Evolutionary conservation across 2,888 invertebrate genomes (phyloP).

Genomic region (Callyntrura guangdongensis): DNA sequence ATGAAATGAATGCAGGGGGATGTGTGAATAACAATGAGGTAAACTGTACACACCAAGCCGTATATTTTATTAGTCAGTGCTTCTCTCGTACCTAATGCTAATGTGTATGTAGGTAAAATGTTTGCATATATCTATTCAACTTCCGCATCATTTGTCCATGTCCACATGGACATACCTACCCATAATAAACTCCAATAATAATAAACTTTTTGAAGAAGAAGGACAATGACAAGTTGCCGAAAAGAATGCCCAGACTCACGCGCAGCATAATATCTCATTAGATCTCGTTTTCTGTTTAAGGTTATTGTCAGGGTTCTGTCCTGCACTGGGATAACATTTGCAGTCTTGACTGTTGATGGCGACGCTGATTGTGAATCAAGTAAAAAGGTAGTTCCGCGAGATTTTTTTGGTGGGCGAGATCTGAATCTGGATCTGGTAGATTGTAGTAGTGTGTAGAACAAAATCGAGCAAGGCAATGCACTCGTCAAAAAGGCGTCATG

Average conservation of each 20-base stretch:
- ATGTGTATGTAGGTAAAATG: background rate
- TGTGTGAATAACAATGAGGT: slow-evolving; percentile 36
- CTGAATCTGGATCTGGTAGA: background rate
- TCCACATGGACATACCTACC: background rate
- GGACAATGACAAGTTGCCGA: slow-evolving; percentile 13
- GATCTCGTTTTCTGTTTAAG: slow-evolving; percentile 2
- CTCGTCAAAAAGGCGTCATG: slow-evolving; percentile 25
- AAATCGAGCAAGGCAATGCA: slow-evolving; percentile 60
- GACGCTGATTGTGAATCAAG: slow-evolving; percentile 4
- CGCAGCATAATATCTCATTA: background rate
- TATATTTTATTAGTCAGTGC: background rate
- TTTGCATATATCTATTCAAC: slow-evolving; percentile 41
- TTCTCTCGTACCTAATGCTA: too few species aligned
- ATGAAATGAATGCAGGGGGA: background rate
- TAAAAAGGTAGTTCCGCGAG: slow-evolving; percentile 8
- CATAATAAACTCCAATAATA: too few species aligned
- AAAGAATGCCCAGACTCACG: too few species aligned
- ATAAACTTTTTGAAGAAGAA: background rate
- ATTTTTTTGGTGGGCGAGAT: slow-evolving; percentile 15
- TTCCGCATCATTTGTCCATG: slow-evolving; percentile 48
- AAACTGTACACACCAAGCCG: slow-evolving; percentile 6
- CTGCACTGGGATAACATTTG: slow-evolving; percentile 67
- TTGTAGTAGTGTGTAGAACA: background rate
- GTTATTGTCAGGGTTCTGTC: slow-evolving; percentile 73
- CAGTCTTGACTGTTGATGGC: slow-evolving; percentile 17